Base-by-base conservation (phyloP, 2,113 vertebrate genomes). In the Alectura lathami region DNA sequence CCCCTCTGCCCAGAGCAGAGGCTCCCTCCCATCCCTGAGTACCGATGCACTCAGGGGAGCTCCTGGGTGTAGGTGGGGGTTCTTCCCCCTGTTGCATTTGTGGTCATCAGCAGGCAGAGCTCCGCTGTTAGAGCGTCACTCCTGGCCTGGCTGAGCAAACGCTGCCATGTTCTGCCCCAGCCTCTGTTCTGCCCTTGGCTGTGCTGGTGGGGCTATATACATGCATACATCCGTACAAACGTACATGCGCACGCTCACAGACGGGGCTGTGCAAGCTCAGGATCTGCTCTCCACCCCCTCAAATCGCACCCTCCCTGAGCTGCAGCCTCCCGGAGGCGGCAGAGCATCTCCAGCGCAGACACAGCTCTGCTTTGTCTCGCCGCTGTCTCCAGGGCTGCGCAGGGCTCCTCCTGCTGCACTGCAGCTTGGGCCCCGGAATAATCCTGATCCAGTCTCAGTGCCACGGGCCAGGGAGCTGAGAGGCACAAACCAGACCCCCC, bases 261-360 rank as follows among this genome's bases (percentile, higher is more conserved):
- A 40, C 60, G 20, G 26, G 60, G 38, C 60, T 40, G 60, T 40
- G 60, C 17, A 18, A 63, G n/a, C 8, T 50, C 45, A 50, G 76
- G 68, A 69, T 50, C 78, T 87, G 59, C 63, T 91, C 34, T 59
- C 62, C 42, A 42, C 16, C 24, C 45, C 70, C 18, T 57, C 21
- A 38, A 63, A 73, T 45, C 66, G 27, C 75, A 67, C 34, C 29
- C 14, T 95, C 32, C 63, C 67, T 12, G 22, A 85, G 40, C 53
- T 18, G 54, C 60, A n/a, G 59, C 27, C 4, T 2, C 9, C 20
- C 1, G 1, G 0, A 3, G 20, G 50, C 8, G 29, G 48, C 62
- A 0, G 0, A 91, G 63, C 70, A 42, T 47, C 50, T 87, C 59
- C 32, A 66, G 53, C 57, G 76, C 78, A 89, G 70, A 34, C 40